These are phyloP conservation scores for Oscheius sp. DNA, from an alignment of 2,888 invertebrate genomes.

Conservation along the genomic window DNA sequence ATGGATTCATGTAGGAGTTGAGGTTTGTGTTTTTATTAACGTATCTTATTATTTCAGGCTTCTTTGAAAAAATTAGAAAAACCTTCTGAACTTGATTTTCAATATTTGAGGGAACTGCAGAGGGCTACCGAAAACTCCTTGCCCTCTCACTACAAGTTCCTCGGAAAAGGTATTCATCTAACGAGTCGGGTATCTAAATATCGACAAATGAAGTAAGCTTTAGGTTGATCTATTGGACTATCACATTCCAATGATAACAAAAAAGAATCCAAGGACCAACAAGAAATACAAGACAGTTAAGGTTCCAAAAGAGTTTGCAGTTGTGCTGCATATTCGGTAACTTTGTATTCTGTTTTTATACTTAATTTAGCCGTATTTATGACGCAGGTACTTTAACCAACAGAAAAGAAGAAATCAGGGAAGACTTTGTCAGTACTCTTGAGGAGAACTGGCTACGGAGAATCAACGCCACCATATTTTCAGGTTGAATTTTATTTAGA, in stretches of 20 bases:
- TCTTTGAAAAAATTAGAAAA: background rate
- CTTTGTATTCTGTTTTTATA: background rate
- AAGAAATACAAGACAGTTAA: background rate
- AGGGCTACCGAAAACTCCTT: background rate
- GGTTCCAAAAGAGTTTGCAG: background rate
- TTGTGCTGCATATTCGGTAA: background rate
- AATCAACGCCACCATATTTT: too few relatives aligned
- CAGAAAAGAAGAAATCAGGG: too few relatives aligned
- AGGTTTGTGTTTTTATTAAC: too few relatives aligned
- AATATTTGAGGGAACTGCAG: background rate
- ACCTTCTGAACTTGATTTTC: background rate
- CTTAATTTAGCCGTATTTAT: conserved; percentile 6
- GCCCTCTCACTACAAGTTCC: background rate
- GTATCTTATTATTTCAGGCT: background rate
- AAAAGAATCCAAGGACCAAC: background rate
- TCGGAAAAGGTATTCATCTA: conserved; percentile 10
- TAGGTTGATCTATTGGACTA: conserved; percentile 18
- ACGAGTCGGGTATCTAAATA: conserved; percentile 14
- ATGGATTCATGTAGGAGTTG: conserved; percentile 1
- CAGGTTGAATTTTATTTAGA: too few relatives aligned
- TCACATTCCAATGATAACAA: conserved; percentile 5
- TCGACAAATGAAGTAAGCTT: background rate
- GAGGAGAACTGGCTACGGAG: too few relatives aligned
- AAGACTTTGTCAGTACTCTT: too few relatives aligned
- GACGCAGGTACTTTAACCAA: too few relatives aligned